Percentiles rank a stretch among this genome's conserved stretches.
Conservation (phyloP, 1,140 invertebrate species). For the Tyrophagus putrescentiae region DNA sequence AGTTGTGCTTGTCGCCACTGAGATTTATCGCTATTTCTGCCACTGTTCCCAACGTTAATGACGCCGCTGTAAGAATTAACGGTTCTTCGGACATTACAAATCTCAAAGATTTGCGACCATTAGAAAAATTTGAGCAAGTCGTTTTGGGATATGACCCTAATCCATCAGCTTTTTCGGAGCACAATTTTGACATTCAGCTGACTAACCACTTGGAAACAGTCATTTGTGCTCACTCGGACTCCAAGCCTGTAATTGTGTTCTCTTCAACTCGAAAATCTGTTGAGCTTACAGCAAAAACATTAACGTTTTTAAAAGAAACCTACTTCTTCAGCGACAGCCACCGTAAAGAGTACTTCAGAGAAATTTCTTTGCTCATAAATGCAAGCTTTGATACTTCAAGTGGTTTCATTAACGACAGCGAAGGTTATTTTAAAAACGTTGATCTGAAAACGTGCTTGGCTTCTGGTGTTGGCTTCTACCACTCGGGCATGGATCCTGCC, state of each 20-base stretch:
- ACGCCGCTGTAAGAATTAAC: slow-evolving; percentile 53
- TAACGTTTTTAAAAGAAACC: not conserved
- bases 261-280: slow-evolving; percentile 59
- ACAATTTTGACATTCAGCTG: slow-evolving; percentile 57
- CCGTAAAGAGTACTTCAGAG: no score
- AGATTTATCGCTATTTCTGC: slow-evolving; percentile 61
- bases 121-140: slow-evolving; percentile 51
- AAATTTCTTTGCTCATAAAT: no score
- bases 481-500: slow-evolving; percentile 87
- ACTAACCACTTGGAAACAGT: slow-evolving; percentile 54
- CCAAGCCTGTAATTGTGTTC: slow-evolving; percentile 62
- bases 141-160: slow-evolving; percentile 49
- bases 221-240: slow-evolving; percentile 50
- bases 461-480: slow-evolving; percentile 90
- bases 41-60: slow-evolving; percentile 58
- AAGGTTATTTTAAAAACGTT: slow-evolving; percentile 33
- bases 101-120: slow-evolving; percentile 51
- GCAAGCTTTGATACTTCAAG: no score
- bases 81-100: slow-evolving; percentile 46
- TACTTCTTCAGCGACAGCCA: no score
- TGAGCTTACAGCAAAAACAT: slow-evolving; percentile 43
- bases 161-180: slow-evolving; percentile 38
- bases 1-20: slow-evolving; percentile 28
- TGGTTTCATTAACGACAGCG: no score
- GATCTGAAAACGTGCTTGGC: slow-evolving; percentile 58